Evolutionary conservation across 53 echinoderm and acorn worm species (phyloP), one percentile per base, ranked within the genome.

Genomic region (Mesocentrotus franciscanus): DNA sequence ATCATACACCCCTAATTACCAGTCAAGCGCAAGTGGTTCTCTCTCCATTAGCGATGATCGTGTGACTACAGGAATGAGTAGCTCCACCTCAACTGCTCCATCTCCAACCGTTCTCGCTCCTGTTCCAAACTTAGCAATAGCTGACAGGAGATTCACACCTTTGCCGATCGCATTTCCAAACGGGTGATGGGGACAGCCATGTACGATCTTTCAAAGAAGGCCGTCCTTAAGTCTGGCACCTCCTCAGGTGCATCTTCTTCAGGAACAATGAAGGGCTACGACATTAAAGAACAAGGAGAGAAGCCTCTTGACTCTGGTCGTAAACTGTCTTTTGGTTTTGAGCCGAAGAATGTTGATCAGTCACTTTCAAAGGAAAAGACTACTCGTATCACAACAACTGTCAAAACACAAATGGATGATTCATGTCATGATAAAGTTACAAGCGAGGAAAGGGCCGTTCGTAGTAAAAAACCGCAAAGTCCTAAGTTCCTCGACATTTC

Each of bases 41-140:
- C 60, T 94, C 20, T 97, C 97, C n/a, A 90, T 97, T 56, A 97
- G 97, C 56, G 97, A 97, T 75, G 97, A 97, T 27, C 95, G 97
- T 8, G 66, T 92, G 71, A 96, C 96, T n/a, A 94, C 60, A 4
- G 87, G 95, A 11, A 95, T 95, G 32, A 96, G 96, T 61, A 89
- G 95, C 16, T 97, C 96, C 22, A 90, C 95, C 20, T 97, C 97
- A 0, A 95, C 97, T 4, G 96, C 94, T 1, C 95, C 95, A 22
- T 96, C 96, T 2, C 94, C 96, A 5, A 93, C 93, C 5, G 89
- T 93, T 64, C 90, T 95, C 34, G 92, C 92, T 36, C 97, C 92
- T 32, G 95, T 81, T 60, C 95, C 96, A 59, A 96, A 79, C 36
- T 29, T 84, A 42, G 95, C 76, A 13, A 76, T 75, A 9, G 24